These are phyloP conservation scores for Ptilodon capucinus DNA, from an alignment of 2,888 invertebrate species.

Conservation along the genomic window DNA sequence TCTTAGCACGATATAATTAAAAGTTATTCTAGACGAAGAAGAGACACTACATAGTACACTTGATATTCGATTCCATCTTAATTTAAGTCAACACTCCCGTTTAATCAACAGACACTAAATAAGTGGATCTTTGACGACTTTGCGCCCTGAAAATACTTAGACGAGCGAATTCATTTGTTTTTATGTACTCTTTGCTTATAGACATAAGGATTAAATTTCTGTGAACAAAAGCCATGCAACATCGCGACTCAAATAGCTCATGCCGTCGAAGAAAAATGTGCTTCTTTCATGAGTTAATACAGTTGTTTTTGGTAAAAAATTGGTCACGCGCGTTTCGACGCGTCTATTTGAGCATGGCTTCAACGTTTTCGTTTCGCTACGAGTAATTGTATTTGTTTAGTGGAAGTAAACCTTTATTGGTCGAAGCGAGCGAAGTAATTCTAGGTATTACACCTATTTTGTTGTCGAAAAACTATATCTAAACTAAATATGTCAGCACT, in stretches of 20 bases:
- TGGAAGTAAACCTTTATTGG: conserved; percentile 35
- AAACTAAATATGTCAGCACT: too few relatives aligned
- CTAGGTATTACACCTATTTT: background rate
- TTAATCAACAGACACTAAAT: conserved; percentile 70
- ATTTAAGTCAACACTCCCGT: conserved; percentile 72
- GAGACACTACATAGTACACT: conserved; percentile 10
- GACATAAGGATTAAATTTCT: too few relatives aligned
- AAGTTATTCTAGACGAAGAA: conserved; percentile 33
- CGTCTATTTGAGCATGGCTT: too few relatives aligned
- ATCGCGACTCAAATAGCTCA: too few relatives aligned
- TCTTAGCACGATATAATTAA: conserved; percentile 38
- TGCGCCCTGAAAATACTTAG: too few relatives aligned
- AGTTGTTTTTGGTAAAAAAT: too few relatives aligned
- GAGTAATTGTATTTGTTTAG: conserved; percentile 61
- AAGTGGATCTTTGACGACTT: conserved; percentile 50
- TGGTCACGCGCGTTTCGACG: too few relatives aligned
- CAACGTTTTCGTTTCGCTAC: conserved; percentile 54
- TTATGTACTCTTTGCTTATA: too few relatives aligned
- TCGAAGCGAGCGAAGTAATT: conserved; percentile 29
- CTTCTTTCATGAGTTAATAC: too few relatives aligned
- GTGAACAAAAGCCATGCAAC: too few relatives aligned
- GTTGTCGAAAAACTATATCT: background rate
- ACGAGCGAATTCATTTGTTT: too few relatives aligned
- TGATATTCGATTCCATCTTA: conserved; percentile 57
- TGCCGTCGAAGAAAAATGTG: too few relatives aligned